Evolutionary conservation across 2,797 vertebrate species (phyloP).

Genomic region (Anableps anableps): DNA sequence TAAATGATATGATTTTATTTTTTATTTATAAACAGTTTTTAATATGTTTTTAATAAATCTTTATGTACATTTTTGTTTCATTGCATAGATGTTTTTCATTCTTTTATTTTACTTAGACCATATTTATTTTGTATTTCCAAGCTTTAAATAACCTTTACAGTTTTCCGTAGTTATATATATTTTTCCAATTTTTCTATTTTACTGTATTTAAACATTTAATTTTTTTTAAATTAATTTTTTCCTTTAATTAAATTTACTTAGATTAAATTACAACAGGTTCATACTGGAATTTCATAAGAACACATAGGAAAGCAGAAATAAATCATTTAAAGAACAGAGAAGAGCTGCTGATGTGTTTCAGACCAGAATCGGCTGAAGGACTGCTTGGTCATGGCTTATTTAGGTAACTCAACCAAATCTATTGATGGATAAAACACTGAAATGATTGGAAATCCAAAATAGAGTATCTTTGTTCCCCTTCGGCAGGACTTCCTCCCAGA

Average conservation of each 20-base stretch:
- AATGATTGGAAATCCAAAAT: neutral
- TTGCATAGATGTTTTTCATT: too few species aligned
- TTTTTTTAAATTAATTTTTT: neutral
- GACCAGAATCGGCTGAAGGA: neutral
- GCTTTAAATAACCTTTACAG: neutral
- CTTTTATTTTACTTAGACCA: too few species aligned
- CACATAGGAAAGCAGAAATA: neutral
- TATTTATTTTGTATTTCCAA: too few species aligned
- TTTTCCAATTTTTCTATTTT: neutral
- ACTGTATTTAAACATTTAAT: neutral
- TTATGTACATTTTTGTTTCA: neutral
- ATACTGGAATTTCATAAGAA: neutral
- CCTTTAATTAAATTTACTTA: neutral
- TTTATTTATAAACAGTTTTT: neutral
- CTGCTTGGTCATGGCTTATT: neutral
- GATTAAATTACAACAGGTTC: neutral
- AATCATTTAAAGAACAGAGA: neutral
- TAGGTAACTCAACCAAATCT: neutral
- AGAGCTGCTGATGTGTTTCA: neutral
- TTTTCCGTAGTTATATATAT: neutral
- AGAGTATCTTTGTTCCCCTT: neutral
- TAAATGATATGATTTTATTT: too few species aligned
- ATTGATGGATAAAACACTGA: neutral
- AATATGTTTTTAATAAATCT: neutral
- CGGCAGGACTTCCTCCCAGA: neutral